Base-by-base conservation (phyloP, 2,797 vertebrate genomes). In the Gallinago nigripennis region DNA sequence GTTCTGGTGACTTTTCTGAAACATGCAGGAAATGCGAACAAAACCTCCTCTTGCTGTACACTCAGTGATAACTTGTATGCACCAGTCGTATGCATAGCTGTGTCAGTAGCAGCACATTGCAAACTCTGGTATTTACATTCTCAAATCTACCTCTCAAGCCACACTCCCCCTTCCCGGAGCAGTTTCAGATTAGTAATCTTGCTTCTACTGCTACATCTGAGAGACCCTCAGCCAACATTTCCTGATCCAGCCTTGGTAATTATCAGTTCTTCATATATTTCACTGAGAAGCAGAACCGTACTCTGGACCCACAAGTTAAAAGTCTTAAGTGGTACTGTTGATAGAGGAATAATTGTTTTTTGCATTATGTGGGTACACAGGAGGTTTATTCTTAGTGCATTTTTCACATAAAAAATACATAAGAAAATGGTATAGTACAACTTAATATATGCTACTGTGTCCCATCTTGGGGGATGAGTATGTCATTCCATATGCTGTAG, bases 401-500 rank as follows among this genome's bases (percentile, higher is more conserved):
- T 63, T 90, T 86, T 94, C 61, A 57, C 25, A 61, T 76, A 12
- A 77, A 87, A 83, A 69, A 79, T 43, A 2, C 25, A 28, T 48
- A 58, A 37, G 63, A 82, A 94, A 95, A 95, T 71, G 8, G 92
- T 93, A 43, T 57, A 77, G 80, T 80, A 51, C 66, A 80, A 85
- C 46, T 75, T 96, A 94, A 77, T 97, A 82, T 57, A 69, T 72
- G 83, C 92, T 96, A 87, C 88, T 91, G n/a, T 56, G 88, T 94
- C 82, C 96, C 45, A 65, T 96, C 95, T 97, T 95, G 83, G 80
- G 35, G 48, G 89, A 96, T 97, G 95, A 96, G 84, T 89, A 33
- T 95, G 96, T 97, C 96, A 91, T 97, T 86, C 96, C 88, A 92
- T 94, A 95, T 97, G 93, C 96, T 97, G 97, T 96, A 97, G 97